These are phyloP conservation scores for Callopanchax toddi DNA, from an alignment of 2,113 vertebrate genomes.

Conservation along the genomic window DNA sequence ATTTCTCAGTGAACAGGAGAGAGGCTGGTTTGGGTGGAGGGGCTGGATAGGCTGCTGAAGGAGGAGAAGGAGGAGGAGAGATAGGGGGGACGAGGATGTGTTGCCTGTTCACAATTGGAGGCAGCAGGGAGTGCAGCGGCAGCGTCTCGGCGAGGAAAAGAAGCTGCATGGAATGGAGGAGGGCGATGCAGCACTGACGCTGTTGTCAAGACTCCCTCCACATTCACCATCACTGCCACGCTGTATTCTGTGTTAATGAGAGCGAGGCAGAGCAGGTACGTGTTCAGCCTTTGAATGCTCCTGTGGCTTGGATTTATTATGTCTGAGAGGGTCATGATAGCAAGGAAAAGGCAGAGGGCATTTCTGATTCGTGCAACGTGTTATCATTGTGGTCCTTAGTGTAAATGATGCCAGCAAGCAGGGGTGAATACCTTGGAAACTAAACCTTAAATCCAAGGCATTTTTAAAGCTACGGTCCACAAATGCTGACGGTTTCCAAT, in stretches of 20 bases:
- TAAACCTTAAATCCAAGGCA: conserved; percentile 8
- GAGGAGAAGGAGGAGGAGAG: conserved; percentile 26
- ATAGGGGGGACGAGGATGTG: conserved; percentile 33
- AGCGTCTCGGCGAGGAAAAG: conserved; percentile 54
- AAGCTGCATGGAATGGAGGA: conserved; percentile 66
- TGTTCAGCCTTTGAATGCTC: conserved; percentile 4
- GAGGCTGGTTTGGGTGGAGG: conserved; percentile 23
- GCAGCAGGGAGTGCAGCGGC: conserved; percentile 44
- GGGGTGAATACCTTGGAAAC: not conserved
- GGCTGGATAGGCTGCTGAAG: conserved; percentile 40
- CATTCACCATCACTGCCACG: conserved; percentile 11
- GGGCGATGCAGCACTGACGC: conserved; percentile 29
- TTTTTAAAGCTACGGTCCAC: not conserved
- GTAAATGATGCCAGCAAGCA: not conserved
- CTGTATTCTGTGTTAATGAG: conserved; percentile 41
- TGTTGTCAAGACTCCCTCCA: conserved; percentile 29
- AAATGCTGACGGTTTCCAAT: not conserved
- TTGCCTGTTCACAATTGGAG: conserved; percentile 58
- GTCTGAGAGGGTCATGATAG: conserved; percentile 7
- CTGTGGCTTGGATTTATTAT: conserved; percentile 7
- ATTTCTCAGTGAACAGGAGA: conserved; percentile 22
- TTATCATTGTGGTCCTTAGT: conserved; percentile 6
- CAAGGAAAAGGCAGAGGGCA: conserved; percentile 23
- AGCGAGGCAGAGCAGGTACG: conserved; percentile 44
- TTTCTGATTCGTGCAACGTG: conserved; percentile 15